Conservation (phyloP, 2,888 invertebrate species). For the Oasisia sp. region DNA sequence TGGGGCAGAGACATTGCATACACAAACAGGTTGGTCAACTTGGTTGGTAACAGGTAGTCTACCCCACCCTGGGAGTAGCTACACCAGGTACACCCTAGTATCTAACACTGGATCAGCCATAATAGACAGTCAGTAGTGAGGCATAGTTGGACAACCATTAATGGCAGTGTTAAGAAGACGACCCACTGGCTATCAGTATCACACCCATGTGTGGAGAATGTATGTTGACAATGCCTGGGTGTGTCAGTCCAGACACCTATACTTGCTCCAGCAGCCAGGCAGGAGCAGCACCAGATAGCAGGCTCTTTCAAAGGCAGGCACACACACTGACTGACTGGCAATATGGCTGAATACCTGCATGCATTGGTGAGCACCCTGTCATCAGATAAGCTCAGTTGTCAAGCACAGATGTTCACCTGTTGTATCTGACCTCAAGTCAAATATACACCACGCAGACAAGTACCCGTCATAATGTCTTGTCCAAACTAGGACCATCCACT, state of each 20-base stretch:
- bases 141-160: neutral
- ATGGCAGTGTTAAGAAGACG: neutral
- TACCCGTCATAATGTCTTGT: neutral
- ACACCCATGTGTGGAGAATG: neutral
- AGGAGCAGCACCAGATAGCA: neutral
- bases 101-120: neutral
- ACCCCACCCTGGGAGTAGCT: neutral
- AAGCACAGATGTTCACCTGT: neutral
- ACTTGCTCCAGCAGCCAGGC: neutral
- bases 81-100: too few relatives aligned
- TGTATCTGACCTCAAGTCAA: neutral
- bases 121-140: neutral
- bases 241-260: neutral
- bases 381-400: neutral
- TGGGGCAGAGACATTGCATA: neutral
- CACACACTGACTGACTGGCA: neutral
- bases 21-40: neutral
- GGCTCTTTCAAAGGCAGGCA: neutral
- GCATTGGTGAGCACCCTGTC: neutral
- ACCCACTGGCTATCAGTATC: neutral
- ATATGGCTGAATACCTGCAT: neutral
- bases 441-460: neutral
- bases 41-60: neutral
- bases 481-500: neutral
- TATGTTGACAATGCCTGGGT: neutral